These are phyloP conservation scores for Magallana angulata DNA, from an alignment of 1,140 invertebrate species.

Conservation along the genomic window DNA sequence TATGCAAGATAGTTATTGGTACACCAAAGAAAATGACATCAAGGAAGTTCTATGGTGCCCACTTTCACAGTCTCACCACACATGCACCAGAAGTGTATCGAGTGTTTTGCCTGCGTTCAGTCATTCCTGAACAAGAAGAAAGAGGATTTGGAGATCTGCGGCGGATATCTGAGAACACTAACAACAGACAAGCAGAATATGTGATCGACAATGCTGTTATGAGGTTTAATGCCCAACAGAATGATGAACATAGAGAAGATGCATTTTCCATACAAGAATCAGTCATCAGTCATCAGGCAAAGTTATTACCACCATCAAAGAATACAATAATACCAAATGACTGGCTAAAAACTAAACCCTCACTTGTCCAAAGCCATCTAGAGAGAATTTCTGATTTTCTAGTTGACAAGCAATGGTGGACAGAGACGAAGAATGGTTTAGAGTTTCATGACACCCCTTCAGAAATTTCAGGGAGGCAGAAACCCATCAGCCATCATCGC, in stretches of 20 bases:
- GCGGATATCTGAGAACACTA: slow-evolving; percentile 21
- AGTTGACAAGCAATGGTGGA: neutral
- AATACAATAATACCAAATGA: neutral
- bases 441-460: too few species aligned
- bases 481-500: too few species aligned
- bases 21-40: slow-evolving; percentile 25
- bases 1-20: slow-evolving; percentile 25
- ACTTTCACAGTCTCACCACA: slow-evolving; percentile 33
- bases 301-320: neutral
- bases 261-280: neutral
- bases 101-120: neutral
- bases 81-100: neutral
- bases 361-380: neutral
- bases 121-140: neutral
- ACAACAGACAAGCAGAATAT: neutral
- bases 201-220: slow-evolving; percentile 43
- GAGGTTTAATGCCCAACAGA: neutral
- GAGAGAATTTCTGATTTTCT: neutral
- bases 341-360: neutral
- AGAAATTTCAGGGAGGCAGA: too few species aligned
- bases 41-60: slow-evolving; percentile 34
- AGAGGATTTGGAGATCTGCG: slow-evolving; percentile 9
- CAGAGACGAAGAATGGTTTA: neutral
- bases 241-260: neutral
- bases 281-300: neutral